Conservation (phyloP, 2,888 invertebrate genomes). For the Lasioglossum marginatum region DNA sequence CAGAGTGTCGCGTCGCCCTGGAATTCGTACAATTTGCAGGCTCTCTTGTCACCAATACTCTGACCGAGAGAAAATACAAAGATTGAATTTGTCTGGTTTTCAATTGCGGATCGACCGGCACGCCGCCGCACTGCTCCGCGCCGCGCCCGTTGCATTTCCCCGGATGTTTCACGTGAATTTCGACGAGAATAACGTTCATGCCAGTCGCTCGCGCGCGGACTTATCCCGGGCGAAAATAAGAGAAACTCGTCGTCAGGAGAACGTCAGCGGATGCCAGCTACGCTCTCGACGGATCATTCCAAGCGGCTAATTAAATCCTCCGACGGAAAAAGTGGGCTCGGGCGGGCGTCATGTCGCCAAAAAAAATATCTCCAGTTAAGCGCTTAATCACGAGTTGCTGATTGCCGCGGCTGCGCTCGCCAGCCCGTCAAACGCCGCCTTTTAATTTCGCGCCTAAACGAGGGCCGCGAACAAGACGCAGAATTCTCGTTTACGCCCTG, state of each 20-base stretch:
- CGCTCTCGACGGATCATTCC: constrained; percentile 37
- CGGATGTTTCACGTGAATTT: constrained; percentile 5
- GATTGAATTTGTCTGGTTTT: neutral
- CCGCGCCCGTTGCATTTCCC: too few relatives aligned
- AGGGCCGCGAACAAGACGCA: constrained; percentile 4
- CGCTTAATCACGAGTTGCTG: constrained; percentile 56
- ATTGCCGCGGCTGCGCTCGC: constrained; percentile 36
- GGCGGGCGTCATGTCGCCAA: constrained; percentile 6
- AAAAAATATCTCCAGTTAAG: constrained; percentile 46
- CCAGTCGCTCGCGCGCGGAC: too few relatives aligned
- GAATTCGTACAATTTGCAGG: neutral
- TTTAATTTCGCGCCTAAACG: constrained; percentile 20
- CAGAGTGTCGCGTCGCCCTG: neutral
- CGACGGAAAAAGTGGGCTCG: constrained; percentile 20
- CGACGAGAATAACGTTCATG: constrained; percentile 2
- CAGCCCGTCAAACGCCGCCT: constrained; percentile 30
- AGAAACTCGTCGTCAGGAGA: neutral
- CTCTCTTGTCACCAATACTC: neutral
- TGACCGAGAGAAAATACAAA: constrained; percentile 1
- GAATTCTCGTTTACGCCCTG: neutral
- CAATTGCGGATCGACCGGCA: neutral
- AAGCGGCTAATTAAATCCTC: constrained; percentile 55
- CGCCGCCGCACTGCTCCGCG: neutral
- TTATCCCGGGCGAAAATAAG: neutral
- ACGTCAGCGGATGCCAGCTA: neutral